Base-by-base conservation (phyloP, 1,140 invertebrate genomes). In the Drosophila dunni region DNA sequence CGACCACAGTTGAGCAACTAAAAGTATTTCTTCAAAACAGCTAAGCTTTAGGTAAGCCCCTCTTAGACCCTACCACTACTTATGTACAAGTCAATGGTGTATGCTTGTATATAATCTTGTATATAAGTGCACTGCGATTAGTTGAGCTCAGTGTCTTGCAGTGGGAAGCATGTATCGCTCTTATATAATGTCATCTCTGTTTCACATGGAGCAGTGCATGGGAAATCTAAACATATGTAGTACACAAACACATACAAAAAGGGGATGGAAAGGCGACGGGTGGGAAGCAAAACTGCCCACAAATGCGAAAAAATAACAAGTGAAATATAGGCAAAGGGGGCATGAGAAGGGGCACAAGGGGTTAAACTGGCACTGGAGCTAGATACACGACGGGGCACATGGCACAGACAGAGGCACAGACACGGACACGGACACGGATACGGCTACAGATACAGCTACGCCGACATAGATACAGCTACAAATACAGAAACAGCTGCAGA, bases 151-250 rank as follows among this genome's bases (percentile, higher is more conserved):
- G 40, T 45, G 33, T 44, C 40, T 44, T 44, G 38, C 51, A 36
- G n/a, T 54, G 34, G 7, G 20, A 29, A 3, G 13, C 42, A 53
- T 62, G 34, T 70, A 64, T 45, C 46, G 66, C 17, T 69, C 36
- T 29, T 29, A 72, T 38, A 86, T 85, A 85, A 85, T 88, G 67
- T 54, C 71, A 69, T 67, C 66, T 62, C 66, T 29, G 24, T 29
- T 63, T 86, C 78, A 86, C 71, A 83, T 82, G 70, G 2, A 6
- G 71, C 79, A 33, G 64, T 82, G 75, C 65, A 82, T 86, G 86
- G 75, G 64, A 88, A 84, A 89, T 89, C 84, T 88, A 89, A 88
- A 88, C 84, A 88, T 88, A 88, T 88, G 84, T 89, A 88, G 70
- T 81, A 80, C 81, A 68, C 48, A 79, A 54, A 76, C 42, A 57